A percentile compares a stretch with the other conserved stretches of the same genome.
Evolutionary conservation across 2,113 vertebrate species (phyloP).

Genomic region (Phalacrocorax carbo): DNA sequence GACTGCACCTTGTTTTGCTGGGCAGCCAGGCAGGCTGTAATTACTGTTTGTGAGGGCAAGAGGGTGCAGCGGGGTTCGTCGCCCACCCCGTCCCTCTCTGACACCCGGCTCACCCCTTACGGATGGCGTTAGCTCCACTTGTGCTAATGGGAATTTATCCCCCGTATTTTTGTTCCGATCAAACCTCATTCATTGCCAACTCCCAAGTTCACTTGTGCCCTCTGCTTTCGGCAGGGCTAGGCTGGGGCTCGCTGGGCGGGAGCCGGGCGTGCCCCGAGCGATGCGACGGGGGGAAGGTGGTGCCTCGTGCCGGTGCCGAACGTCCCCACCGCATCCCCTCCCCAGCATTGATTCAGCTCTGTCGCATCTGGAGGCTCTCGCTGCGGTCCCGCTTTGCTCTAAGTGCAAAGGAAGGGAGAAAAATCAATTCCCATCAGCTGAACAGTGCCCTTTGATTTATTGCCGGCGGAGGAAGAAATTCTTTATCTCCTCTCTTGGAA

Average conservation of each 20-base stretch:
- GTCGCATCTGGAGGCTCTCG: background rate
- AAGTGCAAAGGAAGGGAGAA: constrained; percentile 30
- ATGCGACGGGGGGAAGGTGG: background rate
- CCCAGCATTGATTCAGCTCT: background rate
- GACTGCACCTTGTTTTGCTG: background rate
- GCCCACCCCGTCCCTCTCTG: background rate
- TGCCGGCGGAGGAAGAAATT: constrained; percentile 45
- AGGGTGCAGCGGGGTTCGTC: background rate
- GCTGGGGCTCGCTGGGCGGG: background rate
- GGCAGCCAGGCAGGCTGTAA: background rate
- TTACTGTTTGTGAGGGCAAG: background rate
- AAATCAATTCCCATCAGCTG: constrained; percentile 72
- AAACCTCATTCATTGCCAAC: background rate
- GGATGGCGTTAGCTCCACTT: background rate
- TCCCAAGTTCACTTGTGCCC: background rate
- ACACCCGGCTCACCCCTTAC: accelerated
- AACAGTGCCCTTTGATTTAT: constrained; percentile 67
- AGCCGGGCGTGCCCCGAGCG: background rate
- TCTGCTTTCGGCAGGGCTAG: background rate
- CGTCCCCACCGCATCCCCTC: background rate
- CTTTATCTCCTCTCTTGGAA: constrained; percentile 51
- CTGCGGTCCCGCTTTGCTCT: accelerated
- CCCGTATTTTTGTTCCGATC: background rate
- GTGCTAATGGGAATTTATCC: background rate
- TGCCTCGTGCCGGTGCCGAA: accelerated